phyloP scores from a whole-genome alignment of 92 coral and sea anemone species.

The Epizoanthus ramosus region DNA sequence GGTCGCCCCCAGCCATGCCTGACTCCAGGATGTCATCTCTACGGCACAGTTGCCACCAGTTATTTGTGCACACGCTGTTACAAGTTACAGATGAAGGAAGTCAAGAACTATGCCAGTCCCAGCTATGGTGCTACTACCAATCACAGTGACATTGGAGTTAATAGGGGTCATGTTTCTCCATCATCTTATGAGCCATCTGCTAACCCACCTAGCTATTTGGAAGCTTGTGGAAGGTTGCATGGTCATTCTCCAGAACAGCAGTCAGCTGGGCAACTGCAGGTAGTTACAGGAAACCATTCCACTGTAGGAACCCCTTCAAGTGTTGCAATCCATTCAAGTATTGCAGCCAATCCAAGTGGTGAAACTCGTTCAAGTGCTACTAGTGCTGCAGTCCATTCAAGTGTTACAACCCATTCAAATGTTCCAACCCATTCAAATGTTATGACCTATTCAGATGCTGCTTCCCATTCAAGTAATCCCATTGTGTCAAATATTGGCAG shows the following conservation, averaged over 20 bases:
- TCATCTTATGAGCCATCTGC: slow-evolving; percentile 58
- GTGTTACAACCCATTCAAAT: neutral
- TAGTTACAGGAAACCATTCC: neutral
- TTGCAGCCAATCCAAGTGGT: neutral
- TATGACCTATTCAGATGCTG: too few relatives aligned
- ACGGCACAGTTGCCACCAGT: slow-evolving; percentile 85
- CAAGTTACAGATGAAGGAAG: slow-evolving; percentile 84
- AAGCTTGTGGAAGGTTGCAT: slow-evolving; percentile 39
- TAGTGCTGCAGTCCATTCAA: too few relatives aligned
- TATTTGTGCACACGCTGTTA: slow-evolving; percentile 90
- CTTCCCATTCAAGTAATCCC: neutral
- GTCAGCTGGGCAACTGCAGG: neutral
- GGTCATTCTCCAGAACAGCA: neutral
- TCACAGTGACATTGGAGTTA: slow-evolving; percentile 10
- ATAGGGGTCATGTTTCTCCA: slow-evolving; percentile 49
- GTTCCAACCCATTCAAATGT: neutral
- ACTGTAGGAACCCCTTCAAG: slow-evolving; percentile 15
- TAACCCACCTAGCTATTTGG: slow-evolving; percentile 51
- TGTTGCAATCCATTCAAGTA: neutral
- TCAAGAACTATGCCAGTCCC: slow-evolving; percentile 46
- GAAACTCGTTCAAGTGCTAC: neutral
- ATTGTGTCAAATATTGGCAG: neutral
- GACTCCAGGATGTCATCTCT: slow-evolving; percentile 80
- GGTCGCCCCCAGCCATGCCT: slow-evolving; percentile 76
- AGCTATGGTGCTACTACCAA: neutral